These are phyloP conservation scores for Cyanistes caeruleus DNA, from an alignment of 2,113 vertebrate species.

Conservation along the genomic window DNA sequence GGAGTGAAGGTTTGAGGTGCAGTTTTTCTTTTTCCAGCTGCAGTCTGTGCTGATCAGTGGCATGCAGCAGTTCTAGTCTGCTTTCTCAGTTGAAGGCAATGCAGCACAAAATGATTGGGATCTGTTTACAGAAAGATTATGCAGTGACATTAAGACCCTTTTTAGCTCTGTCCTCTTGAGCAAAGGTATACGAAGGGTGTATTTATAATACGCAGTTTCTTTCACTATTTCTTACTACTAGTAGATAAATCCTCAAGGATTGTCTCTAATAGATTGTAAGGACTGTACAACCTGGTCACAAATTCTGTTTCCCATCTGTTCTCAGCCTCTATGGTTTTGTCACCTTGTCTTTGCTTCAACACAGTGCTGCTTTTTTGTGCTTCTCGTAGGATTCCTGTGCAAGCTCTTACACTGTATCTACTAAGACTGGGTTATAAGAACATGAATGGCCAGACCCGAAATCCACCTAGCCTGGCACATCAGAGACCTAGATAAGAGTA, in stretches of 20 bases:
- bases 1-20: background rate
- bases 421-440: background rate
- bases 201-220: background rate
- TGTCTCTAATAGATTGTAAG: background rate
- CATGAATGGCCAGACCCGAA: background rate
- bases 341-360: background rate
- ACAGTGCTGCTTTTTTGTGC: background rate
- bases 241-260: background rate
- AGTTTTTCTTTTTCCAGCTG: background rate
- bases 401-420: background rate
- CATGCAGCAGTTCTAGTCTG: background rate
- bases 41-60: background rate
- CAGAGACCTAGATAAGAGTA: background rate
- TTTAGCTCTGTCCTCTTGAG: constrained; percentile 11
- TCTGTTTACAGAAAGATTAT: background rate
- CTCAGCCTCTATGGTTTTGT: background rate
- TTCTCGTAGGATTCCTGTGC: background rate
- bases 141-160: background rate
- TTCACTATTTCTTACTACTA: background rate
- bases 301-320: background rate
- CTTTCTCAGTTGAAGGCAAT: background rate
- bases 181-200: background rate
- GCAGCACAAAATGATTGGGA: background rate
- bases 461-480: background rate
- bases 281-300: background rate